Conservation (phyloP, 2,888 invertebrate species). For the Limnephilus auricula region DNA sequence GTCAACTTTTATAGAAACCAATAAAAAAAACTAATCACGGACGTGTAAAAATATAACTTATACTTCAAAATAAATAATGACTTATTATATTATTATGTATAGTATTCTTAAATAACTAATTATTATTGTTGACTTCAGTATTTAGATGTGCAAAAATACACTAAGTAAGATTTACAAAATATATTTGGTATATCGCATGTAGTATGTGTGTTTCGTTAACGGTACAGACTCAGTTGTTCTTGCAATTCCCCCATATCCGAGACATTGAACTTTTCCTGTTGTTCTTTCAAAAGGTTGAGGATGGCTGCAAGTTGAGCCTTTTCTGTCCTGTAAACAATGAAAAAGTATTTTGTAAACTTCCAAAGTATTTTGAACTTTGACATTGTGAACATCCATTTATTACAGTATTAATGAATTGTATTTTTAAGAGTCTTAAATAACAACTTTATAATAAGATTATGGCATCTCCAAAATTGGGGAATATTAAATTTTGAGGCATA, state of each 20-base stretch:
- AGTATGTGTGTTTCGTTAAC: conserved; percentile 26
- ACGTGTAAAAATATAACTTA: neutral
- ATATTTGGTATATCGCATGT: neutral
- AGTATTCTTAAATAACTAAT: neutral
- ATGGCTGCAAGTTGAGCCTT: conserved; percentile 73
- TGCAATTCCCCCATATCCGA: conserved; percentile 70
- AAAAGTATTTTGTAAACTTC: conserved; percentile 13
- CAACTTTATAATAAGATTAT: too few species aligned
- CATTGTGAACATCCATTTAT: neutral
- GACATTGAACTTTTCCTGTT: conserved; percentile 73
- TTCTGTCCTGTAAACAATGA: conserved; percentile 70
- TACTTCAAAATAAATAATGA: neutral
- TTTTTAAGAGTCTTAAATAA: too few species aligned
- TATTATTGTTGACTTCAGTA: neutral
- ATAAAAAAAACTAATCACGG: neutral
- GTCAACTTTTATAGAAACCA: neutral
- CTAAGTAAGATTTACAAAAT: neutral
- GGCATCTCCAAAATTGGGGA: too few species aligned
- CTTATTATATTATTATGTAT: neutral
- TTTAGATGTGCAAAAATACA: neutral
- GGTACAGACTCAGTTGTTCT: conserved; percentile 71
- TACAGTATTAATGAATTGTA: neutral
- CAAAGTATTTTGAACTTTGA: neutral
- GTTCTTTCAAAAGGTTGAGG: conserved; percentile 72
- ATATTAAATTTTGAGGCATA: too few species aligned